Base-by-base conservation (phyloP, 2,888 invertebrate genomes). In the Tillus elongatus region DNA sequence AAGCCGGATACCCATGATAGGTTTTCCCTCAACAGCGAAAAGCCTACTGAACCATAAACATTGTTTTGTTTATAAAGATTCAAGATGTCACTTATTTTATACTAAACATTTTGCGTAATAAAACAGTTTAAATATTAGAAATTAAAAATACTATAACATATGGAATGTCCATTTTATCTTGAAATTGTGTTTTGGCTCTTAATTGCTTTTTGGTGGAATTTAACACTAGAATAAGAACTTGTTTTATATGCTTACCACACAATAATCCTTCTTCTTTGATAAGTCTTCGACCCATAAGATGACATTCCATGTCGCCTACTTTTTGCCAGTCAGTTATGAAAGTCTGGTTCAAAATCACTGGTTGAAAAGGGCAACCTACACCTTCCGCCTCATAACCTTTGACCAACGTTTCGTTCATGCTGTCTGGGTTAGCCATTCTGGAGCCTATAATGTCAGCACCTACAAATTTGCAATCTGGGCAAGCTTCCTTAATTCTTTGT, bases 201-300 rank as follows among this genome's bases (percentile, higher is more conserved):
- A n/a, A n/a, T n/a, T n/a, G n/a, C n/a, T n/a, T n/a, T n/a, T n/a
- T n/a, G n/a, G n/a, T n/a, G n/a, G n/a, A n/a, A n/a, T n/a, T n/a
- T n/a, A n/a, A n/a, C n/a, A n/a, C n/a, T n/a, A n/a, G n/a, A n/a
- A n/a, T n/a, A n/a, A n/a, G n/a, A n/a, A n/a, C n/a, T n/a, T n/a
- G n/a, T n/a, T n/a, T n/a, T n/a, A n/a, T n/a, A n/a, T n/a, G n/a
- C 24, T 19, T 8, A 19, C 24, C 24, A 6, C 6, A 6, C n/a
- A 19, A 19, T 19, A 19, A 19, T 8, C 24, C 24, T 19, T 19
- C 24, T 19, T 19, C 24, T n/a, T n/a, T 19, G n/a, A 19, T 19
- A 19, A 19, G 24, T 19, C 24, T 19, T 19, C 24, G 6, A 19
- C 6, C n/a, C 24, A 19, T 19, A 6, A 8, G 24, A n/a, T 8